Percentiles rank a stretch among this genome's conserved stretches.
These are phyloP conservation scores for Xanthia icteritia DNA, from an alignment of 2,888 invertebrate genomes.

Conservation along the genomic window DNA sequence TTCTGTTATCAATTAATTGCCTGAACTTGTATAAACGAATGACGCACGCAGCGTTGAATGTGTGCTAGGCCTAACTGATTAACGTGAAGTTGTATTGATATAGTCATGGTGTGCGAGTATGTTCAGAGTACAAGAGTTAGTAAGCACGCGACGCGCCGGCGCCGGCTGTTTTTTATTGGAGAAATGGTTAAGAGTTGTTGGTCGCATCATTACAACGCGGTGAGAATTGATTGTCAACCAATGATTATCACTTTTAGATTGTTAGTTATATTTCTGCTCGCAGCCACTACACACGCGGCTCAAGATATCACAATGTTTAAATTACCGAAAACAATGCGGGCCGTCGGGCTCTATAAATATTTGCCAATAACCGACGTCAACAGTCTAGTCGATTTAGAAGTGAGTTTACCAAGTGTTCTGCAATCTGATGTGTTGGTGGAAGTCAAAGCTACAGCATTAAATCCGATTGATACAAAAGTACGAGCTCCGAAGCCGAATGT, in stretches of 20 bases:
- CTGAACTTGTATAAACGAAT: background rate
- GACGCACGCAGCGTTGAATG: slow-evolving; percentile 7
- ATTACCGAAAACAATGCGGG: slow-evolving; percentile 84
- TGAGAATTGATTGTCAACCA: slow-evolving; percentile 23
- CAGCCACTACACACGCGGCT: slow-evolving; percentile 34
- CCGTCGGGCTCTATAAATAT: slow-evolving; percentile 85
- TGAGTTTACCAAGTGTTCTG: slow-evolving; percentile 76
- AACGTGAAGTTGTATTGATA: slow-evolving; percentile 44
- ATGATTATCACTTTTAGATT: slow-evolving; percentile 28
- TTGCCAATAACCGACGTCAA: slow-evolving; percentile 81
- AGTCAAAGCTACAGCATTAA: slow-evolving; percentile 84
- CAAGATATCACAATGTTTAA: slow-evolving; percentile 59
- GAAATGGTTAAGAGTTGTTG: slow-evolving; percentile 25
- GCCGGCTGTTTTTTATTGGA: slow-evolving; percentile 2
- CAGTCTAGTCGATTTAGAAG: slow-evolving; percentile 82
- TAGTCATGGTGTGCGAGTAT: slow-evolving; percentile 21
- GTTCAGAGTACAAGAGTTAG: slow-evolving; percentile 32
- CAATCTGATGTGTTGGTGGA: slow-evolving; percentile 81
- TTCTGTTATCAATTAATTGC: background rate
- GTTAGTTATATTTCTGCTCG: slow-evolving; percentile 39
- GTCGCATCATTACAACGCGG: background rate
- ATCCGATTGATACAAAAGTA: slow-evolving; percentile 84
- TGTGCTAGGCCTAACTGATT: slow-evolving; percentile 16
- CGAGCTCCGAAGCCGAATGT: slow-evolving; percentile 81
- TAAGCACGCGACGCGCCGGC: background rate